Conservation (phyloP, 2,888 invertebrate genomes). For the Papilio protenor region DNA sequence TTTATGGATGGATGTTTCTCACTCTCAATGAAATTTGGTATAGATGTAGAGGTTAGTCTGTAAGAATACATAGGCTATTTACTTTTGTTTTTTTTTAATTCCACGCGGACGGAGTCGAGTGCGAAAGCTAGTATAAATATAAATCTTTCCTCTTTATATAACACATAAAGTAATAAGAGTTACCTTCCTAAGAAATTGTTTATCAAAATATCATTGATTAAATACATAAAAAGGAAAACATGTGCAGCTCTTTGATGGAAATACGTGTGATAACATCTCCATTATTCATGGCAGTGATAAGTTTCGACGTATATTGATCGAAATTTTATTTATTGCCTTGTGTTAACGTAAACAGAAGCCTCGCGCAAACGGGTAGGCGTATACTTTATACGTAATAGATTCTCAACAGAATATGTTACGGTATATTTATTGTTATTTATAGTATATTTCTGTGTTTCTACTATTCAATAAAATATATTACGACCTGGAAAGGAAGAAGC, state of each 20-base stretch:
- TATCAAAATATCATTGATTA: slow-evolving; percentile 3
- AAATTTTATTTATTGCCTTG: slow-evolving; percentile 38
- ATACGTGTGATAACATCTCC: slow-evolving; percentile 32
- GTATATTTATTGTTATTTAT: slow-evolving; percentile 16
- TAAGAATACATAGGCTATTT: no score
- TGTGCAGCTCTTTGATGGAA: slow-evolving; percentile 21
- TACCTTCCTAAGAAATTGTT: neutral
- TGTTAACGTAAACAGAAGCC: slow-evolving; percentile 30
- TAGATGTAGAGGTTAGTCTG: no score
- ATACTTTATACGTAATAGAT: slow-evolving; percentile 21
- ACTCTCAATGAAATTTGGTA: no score
- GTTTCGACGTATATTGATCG: slow-evolving; percentile 37
- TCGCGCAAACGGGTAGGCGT: slow-evolving; percentile 20
- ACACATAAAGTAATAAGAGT: neutral
- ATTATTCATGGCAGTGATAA: slow-evolving; percentile 38
- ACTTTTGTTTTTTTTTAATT: no score
- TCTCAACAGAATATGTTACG: slow-evolving; percentile 11
- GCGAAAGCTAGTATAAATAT: no score
- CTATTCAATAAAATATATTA: slow-evolving; percentile 1
- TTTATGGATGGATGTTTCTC: no score
- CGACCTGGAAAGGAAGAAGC: neutral
- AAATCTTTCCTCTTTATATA: no score
- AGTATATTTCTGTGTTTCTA: neutral
- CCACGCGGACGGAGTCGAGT: no score
- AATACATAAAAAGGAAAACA: neutral